Percentiles rank a stretch among this genome's conserved stretches.
Evolutionary conservation across 2,888 invertebrate species (phyloP).

Genomic region (Serrognathus titanus): DNA sequence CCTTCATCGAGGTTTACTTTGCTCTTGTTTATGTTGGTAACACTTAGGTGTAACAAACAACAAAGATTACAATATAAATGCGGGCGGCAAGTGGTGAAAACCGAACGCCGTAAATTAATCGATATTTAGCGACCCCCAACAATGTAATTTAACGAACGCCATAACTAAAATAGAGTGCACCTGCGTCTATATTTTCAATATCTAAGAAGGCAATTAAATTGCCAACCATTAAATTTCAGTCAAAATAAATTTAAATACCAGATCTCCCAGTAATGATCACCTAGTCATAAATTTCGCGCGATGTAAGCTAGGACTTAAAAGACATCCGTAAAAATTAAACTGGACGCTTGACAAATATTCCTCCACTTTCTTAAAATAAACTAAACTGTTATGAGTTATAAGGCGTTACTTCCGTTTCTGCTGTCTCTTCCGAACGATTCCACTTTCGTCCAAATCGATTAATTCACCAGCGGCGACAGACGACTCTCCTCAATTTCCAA

Average conservation of each 20-base stretch:
- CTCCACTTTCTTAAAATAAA: conserved; percentile 16
- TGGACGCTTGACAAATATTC: conserved; percentile 22
- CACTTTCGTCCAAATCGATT: too few relatives aligned
- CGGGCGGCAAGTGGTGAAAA: conserved; percentile 12
- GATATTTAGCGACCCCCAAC: conserved; percentile 23
- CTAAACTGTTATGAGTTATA: conserved; percentile 10
- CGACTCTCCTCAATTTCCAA: too few relatives aligned
- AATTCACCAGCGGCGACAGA: too few relatives aligned
- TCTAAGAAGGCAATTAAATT: conserved; percentile 21
- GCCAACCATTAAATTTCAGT: conserved; percentile 20
- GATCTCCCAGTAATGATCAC: conserved; percentile 22
- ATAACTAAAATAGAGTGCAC: conserved; percentile 23
- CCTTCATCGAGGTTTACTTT: background rate
- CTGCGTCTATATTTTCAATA: conserved; percentile 27
- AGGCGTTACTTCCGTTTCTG: background rate
- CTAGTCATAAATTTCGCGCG: conserved; percentile 21
- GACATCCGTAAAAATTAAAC: conserved; percentile 14
- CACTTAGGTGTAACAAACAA: conserved; percentile 1
- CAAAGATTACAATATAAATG: background rate
- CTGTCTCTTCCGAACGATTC: background rate
- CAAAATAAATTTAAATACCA: conserved; percentile 22
- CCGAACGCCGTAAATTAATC: conserved; percentile 24
- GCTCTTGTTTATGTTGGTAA: background rate
- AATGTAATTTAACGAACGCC: conserved; percentile 19
- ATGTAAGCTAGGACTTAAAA: conserved; percentile 7